Base-by-base conservation (phyloP, 2,113 vertebrate genomes). In the Phyllostomus discolor region DNA sequence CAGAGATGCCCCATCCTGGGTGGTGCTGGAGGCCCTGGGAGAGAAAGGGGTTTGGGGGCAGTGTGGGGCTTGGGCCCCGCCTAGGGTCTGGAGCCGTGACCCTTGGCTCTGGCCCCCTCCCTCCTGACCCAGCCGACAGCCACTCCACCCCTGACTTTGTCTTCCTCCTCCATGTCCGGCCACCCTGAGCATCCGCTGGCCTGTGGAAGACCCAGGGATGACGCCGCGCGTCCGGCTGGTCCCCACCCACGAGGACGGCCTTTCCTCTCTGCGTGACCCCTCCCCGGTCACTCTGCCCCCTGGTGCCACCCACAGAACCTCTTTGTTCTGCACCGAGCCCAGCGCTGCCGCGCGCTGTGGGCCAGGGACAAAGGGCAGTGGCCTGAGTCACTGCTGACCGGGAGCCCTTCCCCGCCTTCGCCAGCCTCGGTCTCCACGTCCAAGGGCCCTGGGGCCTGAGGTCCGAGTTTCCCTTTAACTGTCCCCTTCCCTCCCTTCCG, bases 381-480 rank as follows among this genome's bases (percentile, higher is more conserved):
- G 95, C 70, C 88, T 95, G 96, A 97, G 90, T 96, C 96, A 95
- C 50, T 20, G 50, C 43, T 76, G 96, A 66, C 33, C 48, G 4
- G 10, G 4, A 4, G 66, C 35, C 78, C 59, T n/a, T 15, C 80
- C 84, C 64, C 7, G 6, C 28, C 72, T 28, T 7, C 52, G 46
- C 16, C 14, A 10, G 67, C 46, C 69, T 57, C 72, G 1, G 67
- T 33, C 14, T 17, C 33, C 69, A 1, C 20, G 54, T 50, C 70
- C 69, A 69, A 24, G 75, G 41, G 41, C 54, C 9, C 62, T 15
- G 66, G 62, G 28, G 16, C 28, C 9, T 17, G 31, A 11, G 14
- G 20, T 11, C 5, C 28, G 26, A 0, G 10, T 15, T 62, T 54
- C 90, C 4, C 35, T 43, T 1, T 26, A 35, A 14, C 16, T 22